These are phyloP conservation scores for Machaerirhynchus nigripectus DNA, from an alignment of 2,113 vertebrate genomes.

Conservation along the genomic window DNA sequence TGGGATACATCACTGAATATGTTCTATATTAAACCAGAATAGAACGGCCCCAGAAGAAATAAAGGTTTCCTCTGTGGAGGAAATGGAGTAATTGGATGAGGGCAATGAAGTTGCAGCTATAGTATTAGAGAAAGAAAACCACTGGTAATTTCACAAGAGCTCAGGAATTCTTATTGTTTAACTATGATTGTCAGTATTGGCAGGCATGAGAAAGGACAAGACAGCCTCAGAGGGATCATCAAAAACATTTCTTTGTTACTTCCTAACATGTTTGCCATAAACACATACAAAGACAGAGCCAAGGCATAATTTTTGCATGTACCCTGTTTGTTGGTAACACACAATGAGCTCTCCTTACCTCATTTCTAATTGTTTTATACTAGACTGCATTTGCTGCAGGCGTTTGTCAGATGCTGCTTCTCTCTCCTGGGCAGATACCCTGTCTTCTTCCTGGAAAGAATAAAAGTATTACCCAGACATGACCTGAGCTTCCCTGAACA, in stretches of 20 bases:
- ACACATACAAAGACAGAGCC: not conserved
- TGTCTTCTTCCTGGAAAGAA: conserved; percentile 81
- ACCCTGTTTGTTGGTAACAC: not conserved
- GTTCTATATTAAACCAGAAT: conserved; percentile 6
- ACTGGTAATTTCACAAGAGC: not conserved
- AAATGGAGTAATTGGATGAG: not conserved
- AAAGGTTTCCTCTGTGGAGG: not conserved
- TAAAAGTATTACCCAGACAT: not conserved
- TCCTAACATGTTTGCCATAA: not conserved
- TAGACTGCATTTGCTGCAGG: conserved; percentile 82
- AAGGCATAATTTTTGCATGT: not conserved
- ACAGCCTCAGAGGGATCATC: not conserved
- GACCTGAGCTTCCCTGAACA: not conserved
- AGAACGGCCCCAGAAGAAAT: conserved; percentile 15
- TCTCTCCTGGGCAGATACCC: conserved; percentile 75
- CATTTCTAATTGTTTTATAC: conserved; percentile 81
- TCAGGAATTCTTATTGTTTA: not conserved
- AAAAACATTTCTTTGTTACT: not conserved
- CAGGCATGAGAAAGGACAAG: not conserved
- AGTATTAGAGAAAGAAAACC: not conserved
- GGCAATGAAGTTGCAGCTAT: not conserved
- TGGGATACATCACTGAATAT: not conserved
- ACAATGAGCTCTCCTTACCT: conserved; percentile 70
- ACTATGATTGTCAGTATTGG: not conserved
- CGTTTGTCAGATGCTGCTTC: conserved; percentile 83